Percentiles rank a stretch among this genome's conserved stretches.
phyloP scores from a whole-genome alignment of 1,140 invertebrate genomes.

The Leptinotarsa undecemlineata region DNA sequence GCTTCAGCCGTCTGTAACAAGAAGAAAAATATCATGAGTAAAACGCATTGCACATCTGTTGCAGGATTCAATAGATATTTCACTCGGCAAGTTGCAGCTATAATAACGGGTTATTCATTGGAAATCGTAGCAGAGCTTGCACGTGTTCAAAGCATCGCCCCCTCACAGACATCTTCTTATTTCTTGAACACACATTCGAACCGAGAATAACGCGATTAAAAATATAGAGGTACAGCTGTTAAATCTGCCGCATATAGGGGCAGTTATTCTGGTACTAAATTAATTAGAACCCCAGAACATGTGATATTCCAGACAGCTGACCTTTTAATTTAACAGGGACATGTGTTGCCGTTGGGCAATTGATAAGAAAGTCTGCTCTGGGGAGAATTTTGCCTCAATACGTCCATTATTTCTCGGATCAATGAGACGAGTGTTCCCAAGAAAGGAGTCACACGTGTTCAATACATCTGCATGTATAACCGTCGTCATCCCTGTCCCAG shows the following conservation, averaged over 20 bases:
- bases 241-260: conserved; percentile 34
- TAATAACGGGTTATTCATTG: conserved; percentile 26
- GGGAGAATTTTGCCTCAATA: conserved; percentile 32
- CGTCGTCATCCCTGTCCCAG: conserved; percentile 33
- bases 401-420: conserved; percentile 23
- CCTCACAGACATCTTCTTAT: conserved; percentile 16
- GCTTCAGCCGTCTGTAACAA: conserved; percentile 54
- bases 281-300: conserved; percentile 37
- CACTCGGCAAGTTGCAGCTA: conserved; percentile 5
- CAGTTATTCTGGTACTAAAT: conserved; percentile 37
- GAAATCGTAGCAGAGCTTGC: conserved; percentile 23
- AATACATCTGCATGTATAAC: conserved; percentile 46
- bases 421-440: conserved; percentile 22
- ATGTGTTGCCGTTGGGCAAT: conserved; percentile 35
- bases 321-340: conserved; percentile 32
- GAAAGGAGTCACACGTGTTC: conserved; percentile 19
- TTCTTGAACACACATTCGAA: conserved; percentile 21
- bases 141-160: conserved; percentile 21
- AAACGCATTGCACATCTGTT: conserved; percentile 19
- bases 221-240: conserved; percentile 28
- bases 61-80: conserved; percentile 17
- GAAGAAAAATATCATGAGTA: conserved; percentile 32
- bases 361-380: conserved; percentile 36
- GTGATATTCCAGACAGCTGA: conserved; percentile 36
- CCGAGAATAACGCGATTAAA: conserved; percentile 21